These are phyloP conservation scores for Clunio marinus DNA, from an alignment of 2,888 invertebrate genomes.

Conservation along the genomic window DNA sequence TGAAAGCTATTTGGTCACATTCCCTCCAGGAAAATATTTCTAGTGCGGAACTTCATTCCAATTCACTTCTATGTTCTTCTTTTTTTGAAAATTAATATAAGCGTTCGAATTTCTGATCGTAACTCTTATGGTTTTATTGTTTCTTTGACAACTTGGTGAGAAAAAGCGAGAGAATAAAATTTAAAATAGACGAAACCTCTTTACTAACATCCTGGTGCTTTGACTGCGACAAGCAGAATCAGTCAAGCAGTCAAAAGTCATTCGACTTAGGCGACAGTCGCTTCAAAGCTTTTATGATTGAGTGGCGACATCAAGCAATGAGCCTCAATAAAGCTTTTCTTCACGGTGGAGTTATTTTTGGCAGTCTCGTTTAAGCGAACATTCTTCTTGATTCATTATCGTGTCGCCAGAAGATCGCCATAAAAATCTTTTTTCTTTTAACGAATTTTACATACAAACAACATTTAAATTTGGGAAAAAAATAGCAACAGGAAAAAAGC, in stretches of 20 bases:
- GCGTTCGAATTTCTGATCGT: too few species aligned
- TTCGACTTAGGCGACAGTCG: background rate
- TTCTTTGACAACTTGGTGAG: too few species aligned
- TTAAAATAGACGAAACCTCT: too few species aligned
- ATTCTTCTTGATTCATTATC: background rate
- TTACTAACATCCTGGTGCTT: constrained; percentile 11
- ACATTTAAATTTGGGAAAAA: background rate
- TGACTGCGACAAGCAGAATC: background rate
- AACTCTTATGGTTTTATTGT: too few species aligned
- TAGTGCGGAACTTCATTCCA: too few species aligned
- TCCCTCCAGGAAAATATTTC: too few species aligned
- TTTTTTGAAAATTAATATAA: too few species aligned
- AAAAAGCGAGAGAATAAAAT: too few species aligned
- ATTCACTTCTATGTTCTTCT: too few species aligned
- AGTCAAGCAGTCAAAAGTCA: background rate
- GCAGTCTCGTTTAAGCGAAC: background rate
- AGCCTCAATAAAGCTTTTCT: background rate
- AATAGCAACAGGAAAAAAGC: background rate
- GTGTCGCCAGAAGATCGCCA: constrained; percentile 9
- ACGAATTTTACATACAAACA: too few species aligned
- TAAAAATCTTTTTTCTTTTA: too few species aligned
- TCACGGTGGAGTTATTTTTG: background rate
- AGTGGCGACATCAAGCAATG: background rate
- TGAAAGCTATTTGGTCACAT: too few species aligned
- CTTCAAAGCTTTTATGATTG: constrained; percentile 7